Percentiles rank a stretch among this genome's conserved stretches.
Conservation (phyloP, 1,140 invertebrate genomes). For the Agraylea sexmaculata region DNA sequence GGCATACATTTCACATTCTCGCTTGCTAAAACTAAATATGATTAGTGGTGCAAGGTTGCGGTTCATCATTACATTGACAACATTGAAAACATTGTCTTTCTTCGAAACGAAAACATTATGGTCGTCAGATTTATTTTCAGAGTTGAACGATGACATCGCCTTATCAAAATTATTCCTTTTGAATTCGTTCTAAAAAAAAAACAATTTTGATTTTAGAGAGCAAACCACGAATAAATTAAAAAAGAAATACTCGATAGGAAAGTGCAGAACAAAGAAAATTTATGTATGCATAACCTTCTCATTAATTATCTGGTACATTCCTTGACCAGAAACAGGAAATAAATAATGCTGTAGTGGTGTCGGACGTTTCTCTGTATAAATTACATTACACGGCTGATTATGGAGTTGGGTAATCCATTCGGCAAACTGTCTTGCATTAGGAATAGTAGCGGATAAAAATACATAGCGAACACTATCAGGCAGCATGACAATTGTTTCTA, state of each 20-base stretch:
- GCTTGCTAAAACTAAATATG: slow-evolving; percentile 98
- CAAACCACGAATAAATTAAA: too few relatives aligned
- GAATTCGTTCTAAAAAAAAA: too few relatives aligned
- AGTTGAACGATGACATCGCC: too few relatives aligned
- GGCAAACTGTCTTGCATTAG: slow-evolving; percentile 95
- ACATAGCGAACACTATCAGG: slow-evolving; percentile 98
- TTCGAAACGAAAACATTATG: too few relatives aligned
- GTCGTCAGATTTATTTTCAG: too few relatives aligned
- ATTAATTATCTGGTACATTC: slow-evolving; percentile 92
- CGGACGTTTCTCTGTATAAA: slow-evolving; percentile 97
- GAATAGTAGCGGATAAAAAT: slow-evolving; percentile 98
- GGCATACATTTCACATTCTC: slow-evolving; percentile 95
- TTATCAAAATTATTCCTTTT: too few relatives aligned
- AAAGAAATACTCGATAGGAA: too few relatives aligned
- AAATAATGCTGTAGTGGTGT: slow-evolving; percentile 97
- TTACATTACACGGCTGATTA: slow-evolving; percentile 95
- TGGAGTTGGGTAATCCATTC: slow-evolving; percentile 98
- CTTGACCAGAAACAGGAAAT: slow-evolving; percentile 87
- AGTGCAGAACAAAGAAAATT: too few relatives aligned
- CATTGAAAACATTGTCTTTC: slow-evolving; percentile 93
- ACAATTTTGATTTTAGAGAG: too few relatives aligned
- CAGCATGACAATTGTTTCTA: slow-evolving; percentile 92
- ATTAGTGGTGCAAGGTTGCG: slow-evolving; percentile 94
- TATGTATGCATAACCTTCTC: too few relatives aligned
- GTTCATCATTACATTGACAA: slow-evolving; percentile 98